Percentiles rank a stretch among this genome's conserved stretches.
Evolutionary conservation across 2,113 vertebrate species (phyloP).

Genomic region (Neopipo cinnamomea): DNA sequence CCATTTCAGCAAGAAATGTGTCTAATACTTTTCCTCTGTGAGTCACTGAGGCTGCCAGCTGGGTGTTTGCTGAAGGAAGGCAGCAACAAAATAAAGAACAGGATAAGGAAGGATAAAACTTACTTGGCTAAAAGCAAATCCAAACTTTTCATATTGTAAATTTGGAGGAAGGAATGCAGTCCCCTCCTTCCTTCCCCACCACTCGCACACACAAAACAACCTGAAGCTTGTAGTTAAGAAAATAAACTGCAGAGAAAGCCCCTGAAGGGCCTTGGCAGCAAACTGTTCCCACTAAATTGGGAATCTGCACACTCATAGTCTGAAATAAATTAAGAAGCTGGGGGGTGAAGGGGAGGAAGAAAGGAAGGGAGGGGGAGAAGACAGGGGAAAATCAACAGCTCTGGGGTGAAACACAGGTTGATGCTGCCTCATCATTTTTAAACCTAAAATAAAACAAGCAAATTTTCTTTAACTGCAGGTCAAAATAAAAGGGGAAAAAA

Average conservation of each 20-base stretch:
- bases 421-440: slow-evolving; percentile 80
- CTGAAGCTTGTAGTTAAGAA: slow-evolving; percentile 76
- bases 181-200: slow-evolving; percentile 39
- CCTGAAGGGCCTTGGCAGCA: slow-evolving; percentile 74
- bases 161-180: slow-evolving; percentile 55
- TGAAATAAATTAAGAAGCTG: slow-evolving; percentile 80
- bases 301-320: slow-evolving; percentile 73
- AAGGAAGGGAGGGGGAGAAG: slow-evolving; percentile 55
- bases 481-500: slow-evolving; percentile 68
- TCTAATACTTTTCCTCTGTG: not conserved
- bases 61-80: slow-evolving; percentile 11
- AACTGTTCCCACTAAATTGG: slow-evolving; percentile 74
- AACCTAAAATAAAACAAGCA: slow-evolving; percentile 81
- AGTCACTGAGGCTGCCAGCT: not conserved
- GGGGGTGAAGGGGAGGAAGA: slow-evolving; percentile 39
- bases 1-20: not conserved
- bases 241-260: slow-evolving; percentile 78
- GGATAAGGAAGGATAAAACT: slow-evolving; percentile 6
- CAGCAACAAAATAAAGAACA: not conserved
- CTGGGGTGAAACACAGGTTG: slow-evolving; percentile 77
- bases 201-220: slow-evolving; percentile 54
- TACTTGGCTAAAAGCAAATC: slow-evolving; percentile 23
- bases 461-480: slow-evolving; percentile 81
- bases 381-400: slow-evolving; percentile 74
- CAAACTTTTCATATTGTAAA: slow-evolving; percentile 42